phyloP scores from a whole-genome alignment of 2,113 vertebrate species.

The Sapayoa aenigma region DNA sequence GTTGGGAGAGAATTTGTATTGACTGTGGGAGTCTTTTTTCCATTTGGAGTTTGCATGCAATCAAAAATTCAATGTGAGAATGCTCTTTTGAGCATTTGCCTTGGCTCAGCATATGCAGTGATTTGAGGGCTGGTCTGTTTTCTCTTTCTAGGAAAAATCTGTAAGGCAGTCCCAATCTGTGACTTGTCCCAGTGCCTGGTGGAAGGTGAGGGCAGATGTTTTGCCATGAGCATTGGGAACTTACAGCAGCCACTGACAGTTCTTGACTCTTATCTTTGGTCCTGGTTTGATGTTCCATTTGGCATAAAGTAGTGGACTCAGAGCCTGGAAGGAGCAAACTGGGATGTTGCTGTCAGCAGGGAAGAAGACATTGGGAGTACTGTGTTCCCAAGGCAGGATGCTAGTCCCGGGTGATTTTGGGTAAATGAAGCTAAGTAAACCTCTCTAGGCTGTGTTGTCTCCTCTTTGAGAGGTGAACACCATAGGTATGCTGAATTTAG shows the following conservation, averaged over 20 bases:
- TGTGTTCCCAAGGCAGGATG: neutral
- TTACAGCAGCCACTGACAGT: neutral
- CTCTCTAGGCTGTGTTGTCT: neutral
- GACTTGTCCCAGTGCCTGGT: neutral
- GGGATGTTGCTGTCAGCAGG: neutral
- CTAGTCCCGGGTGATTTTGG: neutral
- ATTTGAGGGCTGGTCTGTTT: neutral
- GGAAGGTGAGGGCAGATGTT: neutral
- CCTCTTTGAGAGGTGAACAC: neutral
- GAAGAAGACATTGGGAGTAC: neutral
- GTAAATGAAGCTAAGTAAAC: neutral
- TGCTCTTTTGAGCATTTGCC: neutral
- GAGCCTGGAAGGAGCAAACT: neutral
- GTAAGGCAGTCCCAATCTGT: neutral
- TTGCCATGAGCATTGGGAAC: neutral
- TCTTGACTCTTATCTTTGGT: neutral
- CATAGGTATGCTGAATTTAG: neutral
- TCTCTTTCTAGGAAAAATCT: slow-evolving; percentile 28
- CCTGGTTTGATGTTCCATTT: neutral
- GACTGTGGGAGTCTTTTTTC: neutral
- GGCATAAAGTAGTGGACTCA: neutral
- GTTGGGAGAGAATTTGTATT: neutral
- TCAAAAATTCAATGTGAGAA: neutral
- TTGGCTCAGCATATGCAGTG: neutral
- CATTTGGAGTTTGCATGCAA: neutral